Conservation (phyloP, 2,888 invertebrate species). For the Harpagoxenus sublaevis region DNA sequence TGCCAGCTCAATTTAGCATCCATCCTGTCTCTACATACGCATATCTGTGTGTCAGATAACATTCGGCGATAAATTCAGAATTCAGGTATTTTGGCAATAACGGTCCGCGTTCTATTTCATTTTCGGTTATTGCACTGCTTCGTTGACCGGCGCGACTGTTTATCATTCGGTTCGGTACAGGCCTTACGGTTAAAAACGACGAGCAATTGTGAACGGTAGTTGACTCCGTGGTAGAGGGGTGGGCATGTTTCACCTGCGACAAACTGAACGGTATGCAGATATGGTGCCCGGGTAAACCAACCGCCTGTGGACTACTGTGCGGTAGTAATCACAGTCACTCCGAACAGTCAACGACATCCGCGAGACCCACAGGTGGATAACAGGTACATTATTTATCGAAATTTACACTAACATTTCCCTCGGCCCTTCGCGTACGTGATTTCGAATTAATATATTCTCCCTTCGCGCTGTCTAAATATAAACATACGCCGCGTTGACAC, state of each 20-base stretch:
- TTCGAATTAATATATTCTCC: neutral
- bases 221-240: conserved; percentile 65
- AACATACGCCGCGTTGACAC: neutral
- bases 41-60: neutral
- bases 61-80: conserved; percentile 18
- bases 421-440: neutral
- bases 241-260: conserved; percentile 66
- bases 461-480: neutral
- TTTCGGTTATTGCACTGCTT: conserved; percentile 22
- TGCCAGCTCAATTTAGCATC: conserved; percentile 8
- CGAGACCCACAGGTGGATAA: conserved; percentile 55
- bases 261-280: conserved; percentile 74
- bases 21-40: neutral
- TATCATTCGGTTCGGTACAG: conserved; percentile 62
- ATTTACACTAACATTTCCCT: neutral
- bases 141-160: conserved; percentile 26
- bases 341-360: conserved; percentile 70
- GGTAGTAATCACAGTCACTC: conserved; percentile 71
- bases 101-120: neutral
- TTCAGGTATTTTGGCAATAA: conserved; percentile 21
- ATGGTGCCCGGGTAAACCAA: conserved; percentile 72
- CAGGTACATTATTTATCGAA: conserved; percentile 59
- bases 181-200: conserved; percentile 67
- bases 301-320: conserved; percentile 64
- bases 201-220: conserved; percentile 65